Percentiles rank a stretch among this genome's conserved stretches.
phyloP scores from a whole-genome alignment of 2,797 vertebrate genomes.

The Philypnodon macrostomus region DNA sequence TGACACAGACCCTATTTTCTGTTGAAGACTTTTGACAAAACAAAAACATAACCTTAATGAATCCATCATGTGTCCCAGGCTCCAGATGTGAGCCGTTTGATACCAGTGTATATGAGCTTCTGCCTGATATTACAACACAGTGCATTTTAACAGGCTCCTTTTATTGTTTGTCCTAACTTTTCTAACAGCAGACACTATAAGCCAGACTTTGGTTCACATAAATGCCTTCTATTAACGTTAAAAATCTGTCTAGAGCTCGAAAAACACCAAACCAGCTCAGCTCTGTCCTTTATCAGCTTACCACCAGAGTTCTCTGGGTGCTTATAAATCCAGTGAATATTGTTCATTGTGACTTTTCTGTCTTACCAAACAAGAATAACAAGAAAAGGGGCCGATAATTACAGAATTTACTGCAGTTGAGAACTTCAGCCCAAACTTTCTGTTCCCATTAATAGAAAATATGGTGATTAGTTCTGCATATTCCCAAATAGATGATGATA shows the following conservation, averaged over 20 bases:
- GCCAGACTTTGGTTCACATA: constrained; percentile 60
- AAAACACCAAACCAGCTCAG: constrained; percentile 60
- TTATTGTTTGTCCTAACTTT: constrained; percentile 71
- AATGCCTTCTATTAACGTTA: constrained; percentile 69
- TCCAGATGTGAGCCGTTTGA: constrained; percentile 54
- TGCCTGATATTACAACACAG: constrained; percentile 54
- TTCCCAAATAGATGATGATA: constrained; percentile 66
- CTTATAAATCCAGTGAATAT: constrained; percentile 72
- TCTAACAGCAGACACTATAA: constrained; percentile 61
- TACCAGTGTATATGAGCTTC: constrained; percentile 46
- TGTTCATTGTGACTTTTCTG: constrained; percentile 64
- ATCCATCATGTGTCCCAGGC: constrained; percentile 36
- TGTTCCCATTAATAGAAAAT: constrained; percentile 76
- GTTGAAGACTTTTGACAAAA: too few relatives aligned
- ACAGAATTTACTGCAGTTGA: constrained; percentile 72
- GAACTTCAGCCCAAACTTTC: constrained; percentile 68
- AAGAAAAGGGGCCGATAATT: constrained; percentile 72
- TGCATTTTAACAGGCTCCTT: constrained; percentile 46
- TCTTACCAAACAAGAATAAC: constrained; percentile 70
- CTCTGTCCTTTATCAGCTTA: constrained; percentile 73
- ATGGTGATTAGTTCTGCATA: constrained; percentile 77
- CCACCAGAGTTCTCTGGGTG: constrained; percentile 68
- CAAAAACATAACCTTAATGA: constrained; percentile 39
- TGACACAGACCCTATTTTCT: too few relatives aligned
- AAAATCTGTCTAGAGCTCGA: constrained; percentile 64